Evolutionary conservation across 1,140 invertebrate species (phyloP), one percentile per base, ranked within the genome.

Genomic region (Hormaphis cornu): DNA sequence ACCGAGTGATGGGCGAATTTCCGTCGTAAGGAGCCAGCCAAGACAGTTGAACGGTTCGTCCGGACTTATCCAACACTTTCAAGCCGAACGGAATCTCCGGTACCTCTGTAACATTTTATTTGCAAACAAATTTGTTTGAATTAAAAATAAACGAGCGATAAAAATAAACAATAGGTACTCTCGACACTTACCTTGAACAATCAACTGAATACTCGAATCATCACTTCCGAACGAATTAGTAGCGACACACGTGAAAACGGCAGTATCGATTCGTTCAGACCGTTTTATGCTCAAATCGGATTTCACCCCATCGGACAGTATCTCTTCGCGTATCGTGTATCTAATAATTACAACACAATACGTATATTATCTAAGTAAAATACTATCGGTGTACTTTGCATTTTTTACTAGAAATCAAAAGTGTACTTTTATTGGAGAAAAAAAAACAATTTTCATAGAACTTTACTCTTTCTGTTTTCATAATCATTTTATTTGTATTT

Each of bases 11-110:
- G 1, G 89, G 88, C n/a, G 91, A 93, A 78, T 97, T 97, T 72
- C 95, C 95, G 77, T 95, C 89, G 78, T 95, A 97, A 16, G 94
- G 93, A 61, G 90, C 87, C 26, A 88, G 88, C 95, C 95, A 98
- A 16, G 89, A 89, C 3, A 98, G 80, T 75, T 93, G 90, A 50
- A 95, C 90, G 8, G 88, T 89, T 71, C 91, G 84, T 72, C 93
- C 93, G 69, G 89, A 92, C 80, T 94, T 92, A 77, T 95, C 91
- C 42, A 95, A 80, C 22, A 97, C 90, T 79, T 93, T 94, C 18
- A 96, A 78, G 73, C 90, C 89, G 75, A 89, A 89, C 0, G 95
- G 93, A 58, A 91, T 86, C 82, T 97, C 94, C 4, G 95, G 94
- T 37, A 89, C 89, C 84, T 98, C 95, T 91, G 81, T 24, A 78